Evolutionary conservation across 2,113 vertebrate genomes (phyloP).

Genomic region (Naja naja): DNA sequence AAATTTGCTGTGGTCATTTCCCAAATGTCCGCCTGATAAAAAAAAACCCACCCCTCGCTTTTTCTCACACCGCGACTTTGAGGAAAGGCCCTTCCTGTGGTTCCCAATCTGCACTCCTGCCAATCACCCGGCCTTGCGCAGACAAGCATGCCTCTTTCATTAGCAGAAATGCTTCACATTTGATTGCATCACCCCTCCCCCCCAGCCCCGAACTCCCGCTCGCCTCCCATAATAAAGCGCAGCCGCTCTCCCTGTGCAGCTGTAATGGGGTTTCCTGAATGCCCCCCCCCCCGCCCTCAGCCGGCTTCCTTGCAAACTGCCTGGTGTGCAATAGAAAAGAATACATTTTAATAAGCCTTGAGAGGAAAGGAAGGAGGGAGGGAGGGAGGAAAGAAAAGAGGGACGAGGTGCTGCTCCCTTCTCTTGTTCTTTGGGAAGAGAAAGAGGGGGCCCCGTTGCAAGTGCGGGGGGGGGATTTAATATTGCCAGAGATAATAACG

Average conservation of each 20-base stretch:
- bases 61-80: slow-evolving; percentile 52
- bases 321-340: slow-evolving; percentile 41
- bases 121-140: slow-evolving; percentile 57
- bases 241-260: slow-evolving; percentile 10
- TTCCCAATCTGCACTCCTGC: slow-evolving; percentile 61
- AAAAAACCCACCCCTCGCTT: slow-evolving; percentile 53
- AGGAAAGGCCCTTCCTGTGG: slow-evolving; percentile 67
- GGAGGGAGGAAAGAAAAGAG: slow-evolving; percentile 32
- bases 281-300: slow-evolving; percentile 26
- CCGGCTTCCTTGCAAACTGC: slow-evolving; percentile 47
- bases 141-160: slow-evolving; percentile 63
- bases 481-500: slow-evolving; percentile 80
- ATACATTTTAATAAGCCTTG: slow-evolving; percentile 72
- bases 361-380: neutral
- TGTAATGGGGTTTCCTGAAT: slow-evolving; percentile 55
- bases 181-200: slow-evolving; percentile 38
- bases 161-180: slow-evolving; percentile 47
- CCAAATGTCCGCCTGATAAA: slow-evolving; percentile 66
- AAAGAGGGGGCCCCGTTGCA: slow-evolving; percentile 73
- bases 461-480: slow-evolving; percentile 65
- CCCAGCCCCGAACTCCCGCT: slow-evolving; percentile 39
- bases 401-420: slow-evolving; percentile 67
- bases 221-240: slow-evolving; percentile 59
- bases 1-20: slow-evolving; percentile 78
- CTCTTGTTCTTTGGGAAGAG: slow-evolving; percentile 73